Percentiles rank a stretch among this genome's conserved stretches.
Evolutionary conservation across 2,888 invertebrate species (phyloP).

Genomic region (Tholera decimalis): DNA sequence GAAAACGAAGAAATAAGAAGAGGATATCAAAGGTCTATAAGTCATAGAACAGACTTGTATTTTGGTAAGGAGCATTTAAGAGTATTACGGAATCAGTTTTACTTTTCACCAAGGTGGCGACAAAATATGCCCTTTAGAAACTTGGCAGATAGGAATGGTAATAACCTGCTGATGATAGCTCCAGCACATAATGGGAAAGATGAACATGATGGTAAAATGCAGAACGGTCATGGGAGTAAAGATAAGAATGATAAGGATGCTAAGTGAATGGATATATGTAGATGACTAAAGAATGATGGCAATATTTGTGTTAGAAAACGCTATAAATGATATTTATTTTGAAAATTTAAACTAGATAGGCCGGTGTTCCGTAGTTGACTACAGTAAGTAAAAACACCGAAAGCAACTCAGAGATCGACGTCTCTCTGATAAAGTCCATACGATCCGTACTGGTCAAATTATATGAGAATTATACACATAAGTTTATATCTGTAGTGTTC

Average conservation of each 20-base stretch:
- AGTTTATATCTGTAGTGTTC: too few species aligned
- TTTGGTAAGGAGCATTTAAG: slow-evolving; percentile 84
- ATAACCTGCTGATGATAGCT: slow-evolving; percentile 93
- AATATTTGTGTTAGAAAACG: background rate
- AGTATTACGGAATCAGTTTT: slow-evolving; percentile 83
- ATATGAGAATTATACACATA: too few species aligned
- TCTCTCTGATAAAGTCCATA: too few species aligned
- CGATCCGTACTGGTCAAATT: too few species aligned
- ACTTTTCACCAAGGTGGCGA: slow-evolving; percentile 83
- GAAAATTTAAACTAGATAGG: too few species aligned
- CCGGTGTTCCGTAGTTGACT: too few species aligned
- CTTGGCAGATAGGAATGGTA: slow-evolving; percentile 92
- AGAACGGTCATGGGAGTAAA: slow-evolving; percentile 58
- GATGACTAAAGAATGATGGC: background rate
- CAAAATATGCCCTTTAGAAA: slow-evolving; percentile 88
- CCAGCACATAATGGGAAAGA: slow-evolving; percentile 85
- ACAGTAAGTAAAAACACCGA: too few species aligned
- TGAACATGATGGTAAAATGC: slow-evolving; percentile 68
- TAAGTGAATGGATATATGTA: slow-evolving; percentile 47
- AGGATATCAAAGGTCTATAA: slow-evolving; percentile 69
- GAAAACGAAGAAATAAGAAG: slow-evolving; percentile 83
- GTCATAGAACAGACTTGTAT: slow-evolving; percentile 75
- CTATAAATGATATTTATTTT: background rate
- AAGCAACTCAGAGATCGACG: too few species aligned
- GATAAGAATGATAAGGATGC: slow-evolving; percentile 68